These are phyloP conservation scores for Caranx melampygus DNA, from an alignment of 2,113 vertebrate genomes.

Conservation along the genomic window DNA sequence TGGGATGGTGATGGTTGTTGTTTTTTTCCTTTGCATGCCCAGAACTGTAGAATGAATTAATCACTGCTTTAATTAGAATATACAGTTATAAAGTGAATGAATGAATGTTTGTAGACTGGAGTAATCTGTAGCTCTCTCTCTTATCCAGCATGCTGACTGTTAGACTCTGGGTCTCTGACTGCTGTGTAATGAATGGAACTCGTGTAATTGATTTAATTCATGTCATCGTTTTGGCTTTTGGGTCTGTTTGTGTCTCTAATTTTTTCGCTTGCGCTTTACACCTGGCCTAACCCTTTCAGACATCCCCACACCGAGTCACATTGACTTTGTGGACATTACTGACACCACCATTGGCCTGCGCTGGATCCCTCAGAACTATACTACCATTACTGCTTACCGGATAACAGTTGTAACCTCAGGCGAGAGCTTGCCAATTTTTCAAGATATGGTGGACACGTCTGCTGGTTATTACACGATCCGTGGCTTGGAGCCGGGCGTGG, in stretches of 20 bases:
- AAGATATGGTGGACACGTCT: slow-evolving; percentile 94
- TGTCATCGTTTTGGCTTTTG: slow-evolving; percentile 49
- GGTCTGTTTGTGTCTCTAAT: slow-evolving; percentile 61
- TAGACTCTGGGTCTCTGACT: slow-evolving; percentile 28
- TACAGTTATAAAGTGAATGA: neutral
- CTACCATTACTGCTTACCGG: slow-evolving; percentile 92
- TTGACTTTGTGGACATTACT: slow-evolving; percentile 97
- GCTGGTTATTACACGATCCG: slow-evolving; percentile 94
- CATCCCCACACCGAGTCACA: slow-evolving; percentile 90
- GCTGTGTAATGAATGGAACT: slow-evolving; percentile 45
- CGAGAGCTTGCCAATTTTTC: slow-evolving; percentile 92
- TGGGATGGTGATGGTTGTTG: neutral
- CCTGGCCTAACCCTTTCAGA: slow-evolving; percentile 87
- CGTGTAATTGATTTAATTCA: slow-evolving; percentile 29
- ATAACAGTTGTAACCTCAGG: slow-evolving; percentile 92
- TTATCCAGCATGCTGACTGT: slow-evolving; percentile 59
- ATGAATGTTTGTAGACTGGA: slow-evolving; percentile 19
- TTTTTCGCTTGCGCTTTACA: slow-evolving; percentile 74
- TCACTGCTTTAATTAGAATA: slow-evolving; percentile 10
- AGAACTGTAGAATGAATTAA: neutral
- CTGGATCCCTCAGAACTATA: slow-evolving; percentile 91
- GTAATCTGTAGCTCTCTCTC: slow-evolving; percentile 18
- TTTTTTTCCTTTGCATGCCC: slow-evolving; percentile 35
- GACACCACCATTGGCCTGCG: slow-evolving; percentile 96
- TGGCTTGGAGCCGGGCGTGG: slow-evolving; percentile 97